These are phyloP conservation scores for Sorex fumeus DNA, from an alignment of 2,113 vertebrate genomes.

Conservation along the genomic window DNA sequence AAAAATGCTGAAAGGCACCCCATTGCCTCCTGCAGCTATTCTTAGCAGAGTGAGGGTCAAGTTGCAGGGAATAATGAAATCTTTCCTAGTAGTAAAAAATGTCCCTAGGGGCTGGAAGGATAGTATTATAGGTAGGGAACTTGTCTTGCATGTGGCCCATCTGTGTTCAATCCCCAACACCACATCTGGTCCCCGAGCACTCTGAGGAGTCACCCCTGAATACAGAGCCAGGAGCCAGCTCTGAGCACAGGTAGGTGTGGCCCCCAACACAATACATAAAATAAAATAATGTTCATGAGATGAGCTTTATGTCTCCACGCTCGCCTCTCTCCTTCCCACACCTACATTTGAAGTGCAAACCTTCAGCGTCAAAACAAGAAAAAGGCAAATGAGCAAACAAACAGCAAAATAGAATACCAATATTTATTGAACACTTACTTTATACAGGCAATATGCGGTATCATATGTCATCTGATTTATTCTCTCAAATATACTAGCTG, in stretches of 20 bases:
- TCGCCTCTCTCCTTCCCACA: not conserved
- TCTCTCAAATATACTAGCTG: constrained; percentile 78
- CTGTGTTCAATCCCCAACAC: no score
- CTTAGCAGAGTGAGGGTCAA: constrained; percentile 2
- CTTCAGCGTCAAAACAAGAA: not conserved
- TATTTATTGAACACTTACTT: constrained; percentile 67
- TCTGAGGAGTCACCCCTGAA: no score
- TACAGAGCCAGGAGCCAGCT: no score
- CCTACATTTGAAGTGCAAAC: not conserved
- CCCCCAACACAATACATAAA: not conserved
- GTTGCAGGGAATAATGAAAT: constrained; percentile 7
- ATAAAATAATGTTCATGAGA: not conserved
- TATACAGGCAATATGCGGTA: constrained; percentile 43
- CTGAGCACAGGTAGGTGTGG: not conserved
- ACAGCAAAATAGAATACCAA: constrained; percentile 56
- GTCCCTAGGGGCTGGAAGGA: not conserved
- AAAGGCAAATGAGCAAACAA: constrained; percentile 44
- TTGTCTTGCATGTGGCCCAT: no score
- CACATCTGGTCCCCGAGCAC: no score
- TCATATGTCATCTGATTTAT: constrained; percentile 69
- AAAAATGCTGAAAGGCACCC: constrained; percentile 11
- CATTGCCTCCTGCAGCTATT: constrained; percentile 27
- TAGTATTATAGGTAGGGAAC: no score
- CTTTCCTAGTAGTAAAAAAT: not conserved
- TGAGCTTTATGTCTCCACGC: not conserved